These are phyloP conservation scores for Periphyllus acericola DNA, from an alignment of 2,888 invertebrate species.

Conservation along the genomic window DNA sequence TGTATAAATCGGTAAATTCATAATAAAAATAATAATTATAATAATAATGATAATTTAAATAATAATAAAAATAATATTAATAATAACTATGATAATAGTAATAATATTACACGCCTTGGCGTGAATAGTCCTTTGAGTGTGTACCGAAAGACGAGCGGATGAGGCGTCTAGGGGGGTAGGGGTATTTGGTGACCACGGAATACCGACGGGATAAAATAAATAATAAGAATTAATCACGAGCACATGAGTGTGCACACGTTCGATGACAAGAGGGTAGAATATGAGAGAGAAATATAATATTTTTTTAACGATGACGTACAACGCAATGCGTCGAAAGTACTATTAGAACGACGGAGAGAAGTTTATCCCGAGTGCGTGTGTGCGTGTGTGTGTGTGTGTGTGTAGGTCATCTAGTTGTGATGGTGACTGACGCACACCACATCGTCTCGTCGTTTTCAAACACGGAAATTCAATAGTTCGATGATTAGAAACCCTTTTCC, in stretches of 20 bases:
- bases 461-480: background rate
- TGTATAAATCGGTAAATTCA: background rate
- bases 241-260: background rate
- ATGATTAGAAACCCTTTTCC: conserved; percentile 1
- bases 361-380: background rate
- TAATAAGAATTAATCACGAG: background rate
- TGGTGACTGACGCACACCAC: background rate
- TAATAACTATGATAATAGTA: too few relatives aligned
- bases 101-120: too few relatives aligned
- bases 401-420: background rate
- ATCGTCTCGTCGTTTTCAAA: background rate
- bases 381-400: background rate
- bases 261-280: background rate
- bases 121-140: too few relatives aligned
- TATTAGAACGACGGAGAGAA: background rate
- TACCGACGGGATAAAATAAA: background rate
- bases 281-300: background rate
- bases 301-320: background rate
- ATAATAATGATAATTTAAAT: too few relatives aligned
- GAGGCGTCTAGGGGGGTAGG: too few relatives aligned
- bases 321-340: conserved; percentile 17
- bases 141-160: too few relatives aligned
- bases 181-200: too few relatives aligned
- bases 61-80: too few relatives aligned
- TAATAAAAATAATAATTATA: background rate